Percentiles rank a stretch among this genome's conserved stretches.
These are phyloP conservation scores for Falco peregrinus DNA, from an alignment of 2,797 vertebrate species.

Conservation along the genomic window DNA sequence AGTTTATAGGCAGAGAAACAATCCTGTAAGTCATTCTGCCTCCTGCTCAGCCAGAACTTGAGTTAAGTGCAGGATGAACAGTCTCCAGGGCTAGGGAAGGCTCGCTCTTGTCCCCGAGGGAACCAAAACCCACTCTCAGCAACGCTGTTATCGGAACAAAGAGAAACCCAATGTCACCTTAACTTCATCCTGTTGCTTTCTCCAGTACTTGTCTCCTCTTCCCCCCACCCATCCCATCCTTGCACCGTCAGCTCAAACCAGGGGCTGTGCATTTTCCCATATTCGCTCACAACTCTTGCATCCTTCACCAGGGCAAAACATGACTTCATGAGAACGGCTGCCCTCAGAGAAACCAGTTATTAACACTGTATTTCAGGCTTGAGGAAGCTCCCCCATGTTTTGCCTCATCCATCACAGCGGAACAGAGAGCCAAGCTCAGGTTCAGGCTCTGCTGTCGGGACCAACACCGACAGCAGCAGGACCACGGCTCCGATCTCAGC, in stretches of 20 bases:
- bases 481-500: fast-evolving
- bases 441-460: neutral
- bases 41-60: conserved; percentile 45
- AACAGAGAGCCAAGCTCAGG: neutral
- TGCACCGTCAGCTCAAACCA: neutral
- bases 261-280: neutral
- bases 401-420: neutral
- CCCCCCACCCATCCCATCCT: neutral
- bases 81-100: conserved; percentile 24
- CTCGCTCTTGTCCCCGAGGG: neutral
- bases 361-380: neutral
- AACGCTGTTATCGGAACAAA: neutral
- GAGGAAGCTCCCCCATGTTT: neutral
- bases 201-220: neutral
- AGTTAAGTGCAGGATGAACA: conserved; percentile 56
- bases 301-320: neutral
- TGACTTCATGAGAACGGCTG: fast-evolving
- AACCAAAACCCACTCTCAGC: conserved; percentile 25
- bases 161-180: conserved; percentile 17
- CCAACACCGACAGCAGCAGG: fast-evolving
- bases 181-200: conserved; percentile 37
- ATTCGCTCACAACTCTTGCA: neutral
- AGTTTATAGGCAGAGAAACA: conserved; percentile 43
- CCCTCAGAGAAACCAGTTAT: neutral
- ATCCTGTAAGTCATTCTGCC: conserved; percentile 49